Conservation (phyloP, 2,888 invertebrate genomes). For the Acheta domesticus region DNA sequence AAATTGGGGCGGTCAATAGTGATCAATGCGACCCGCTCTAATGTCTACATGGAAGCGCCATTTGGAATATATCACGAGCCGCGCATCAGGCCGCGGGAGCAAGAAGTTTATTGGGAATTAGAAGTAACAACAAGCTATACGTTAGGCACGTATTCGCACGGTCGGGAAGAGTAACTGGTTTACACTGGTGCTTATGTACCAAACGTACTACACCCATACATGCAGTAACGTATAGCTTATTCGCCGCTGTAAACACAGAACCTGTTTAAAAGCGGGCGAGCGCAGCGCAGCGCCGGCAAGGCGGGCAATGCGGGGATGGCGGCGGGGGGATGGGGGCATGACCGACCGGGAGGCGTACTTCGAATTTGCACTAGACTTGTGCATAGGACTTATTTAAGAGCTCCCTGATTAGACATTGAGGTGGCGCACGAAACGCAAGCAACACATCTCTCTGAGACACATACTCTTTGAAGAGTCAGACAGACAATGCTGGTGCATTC, state of each 20-base stretch:
- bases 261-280: slow-evolving; percentile 18
- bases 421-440: too few species aligned
- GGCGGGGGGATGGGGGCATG: too few species aligned
- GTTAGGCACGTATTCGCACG: background rate
- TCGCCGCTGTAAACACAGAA: background rate
- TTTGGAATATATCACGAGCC: background rate
- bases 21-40: background rate
- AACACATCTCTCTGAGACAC: too few species aligned
- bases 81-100: background rate
- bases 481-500: too few species aligned
- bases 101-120: slow-evolving; percentile 18
- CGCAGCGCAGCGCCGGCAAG: background rate
- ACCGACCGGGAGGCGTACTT: too few species aligned
- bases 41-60: slow-evolving; percentile 18
- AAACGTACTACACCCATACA: slow-evolving; percentile 7
- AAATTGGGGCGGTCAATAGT: background rate
- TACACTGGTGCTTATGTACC: slow-evolving; percentile 18
- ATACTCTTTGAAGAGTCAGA: too few species aligned
- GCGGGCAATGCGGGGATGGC: too few species aligned
- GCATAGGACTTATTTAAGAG: too few species aligned
- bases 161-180: background rate
- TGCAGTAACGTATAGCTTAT: slow-evolving; percentile 7
- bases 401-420: too few species aligned
- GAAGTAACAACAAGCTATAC: slow-evolving; percentile 7
- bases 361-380: too few species aligned